A percentile compares a stretch with the other conserved stretches of the same genome.
Conservation (phyloP, 2,888 invertebrate genomes). For the Dermolepida albohirtum region DNA sequence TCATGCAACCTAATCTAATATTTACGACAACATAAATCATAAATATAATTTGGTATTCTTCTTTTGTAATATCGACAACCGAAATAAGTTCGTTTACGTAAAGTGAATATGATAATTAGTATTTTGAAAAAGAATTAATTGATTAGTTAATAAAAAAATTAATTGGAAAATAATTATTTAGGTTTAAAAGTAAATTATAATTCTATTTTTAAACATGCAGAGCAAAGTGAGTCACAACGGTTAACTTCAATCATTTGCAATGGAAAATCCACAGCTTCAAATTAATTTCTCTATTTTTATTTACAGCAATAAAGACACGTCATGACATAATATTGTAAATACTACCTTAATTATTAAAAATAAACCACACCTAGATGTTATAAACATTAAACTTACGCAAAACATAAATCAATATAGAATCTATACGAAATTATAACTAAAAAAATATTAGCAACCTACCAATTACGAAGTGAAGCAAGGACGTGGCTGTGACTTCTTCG, state of each 20-base stretch:
- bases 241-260: conserved; percentile 1
- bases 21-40: conserved; percentile 32
- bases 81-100: conserved; percentile 8
- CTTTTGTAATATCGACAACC: conserved; percentile 13
- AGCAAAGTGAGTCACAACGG: neutral
- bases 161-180: conserved; percentile 2
- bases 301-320: too few species aligned
- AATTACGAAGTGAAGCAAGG: too few species aligned
- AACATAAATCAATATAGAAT: too few species aligned
- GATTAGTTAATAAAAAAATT: neutral
- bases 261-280: too few species aligned
- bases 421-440: too few species aligned
- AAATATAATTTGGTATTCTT: conserved; percentile 13
- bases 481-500: too few species aligned
- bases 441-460: too few species aligned
- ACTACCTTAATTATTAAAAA: too few species aligned
- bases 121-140: neutral
- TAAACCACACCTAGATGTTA: too few species aligned
- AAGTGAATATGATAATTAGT: neutral
- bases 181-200: neutral
- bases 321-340: too few species aligned
- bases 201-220: neutral
- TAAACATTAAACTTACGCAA: too few species aligned
- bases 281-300: too few species aligned
- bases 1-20: conserved; percentile 25